Evolutionary conservation across 2,113 vertebrate genomes (phyloP).

Genomic region (Deroptyus accipitrinus): DNA sequence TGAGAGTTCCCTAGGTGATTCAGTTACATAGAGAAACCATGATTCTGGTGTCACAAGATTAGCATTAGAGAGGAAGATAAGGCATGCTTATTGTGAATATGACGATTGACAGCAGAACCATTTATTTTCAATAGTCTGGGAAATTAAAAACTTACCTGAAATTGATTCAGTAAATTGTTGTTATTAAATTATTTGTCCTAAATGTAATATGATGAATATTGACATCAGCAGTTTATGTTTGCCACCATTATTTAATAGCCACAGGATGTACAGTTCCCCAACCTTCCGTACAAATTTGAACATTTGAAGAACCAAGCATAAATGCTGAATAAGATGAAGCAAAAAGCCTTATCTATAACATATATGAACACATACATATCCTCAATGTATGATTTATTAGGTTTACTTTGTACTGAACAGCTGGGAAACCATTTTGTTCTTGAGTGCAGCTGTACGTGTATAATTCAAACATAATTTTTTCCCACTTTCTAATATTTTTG

Average conservation of each 20-base stretch:
- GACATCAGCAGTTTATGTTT: constrained; percentile 29
- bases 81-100: background rate
- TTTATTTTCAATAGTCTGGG: constrained; percentile 51
- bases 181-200: constrained; percentile 32
- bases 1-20: background rate
- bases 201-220: constrained; percentile 38
- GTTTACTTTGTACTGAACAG: background rate
- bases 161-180: constrained; percentile 16
- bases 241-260: background rate
- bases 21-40: background rate
- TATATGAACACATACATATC: background rate
- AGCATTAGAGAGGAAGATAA: background rate
- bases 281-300: background rate
- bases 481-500: background rate
- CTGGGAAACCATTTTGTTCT: background rate
- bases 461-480: background rate
- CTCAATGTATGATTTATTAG: background rate
- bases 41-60: background rate
- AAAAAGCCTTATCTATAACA: background rate
- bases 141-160: constrained; percentile 60
- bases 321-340: background rate
- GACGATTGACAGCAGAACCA: constrained; percentile 40
- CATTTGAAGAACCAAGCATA: background rate
- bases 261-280: background rate
- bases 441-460: background rate